Conservation (phyloP, 2,888 invertebrate genomes). For the Eilema sororculum region DNA sequence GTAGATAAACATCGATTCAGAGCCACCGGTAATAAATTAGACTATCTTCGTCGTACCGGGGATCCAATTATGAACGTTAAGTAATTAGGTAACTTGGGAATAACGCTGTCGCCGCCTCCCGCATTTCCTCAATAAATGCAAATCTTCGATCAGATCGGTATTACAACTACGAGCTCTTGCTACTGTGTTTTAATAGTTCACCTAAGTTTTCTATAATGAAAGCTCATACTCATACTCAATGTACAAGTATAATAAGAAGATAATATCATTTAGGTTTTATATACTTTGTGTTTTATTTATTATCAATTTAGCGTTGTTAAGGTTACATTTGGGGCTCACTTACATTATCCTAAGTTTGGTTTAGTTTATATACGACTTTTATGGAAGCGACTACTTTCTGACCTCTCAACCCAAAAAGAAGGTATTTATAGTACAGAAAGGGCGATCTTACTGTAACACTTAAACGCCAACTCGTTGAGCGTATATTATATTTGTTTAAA, state of each 20-base stretch:
- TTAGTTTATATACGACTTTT: background rate
- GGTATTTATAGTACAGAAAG: too few relatives aligned
- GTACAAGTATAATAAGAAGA: background rate
- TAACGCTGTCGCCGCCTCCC: slow-evolving; percentile 36
- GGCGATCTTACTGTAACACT: background rate
- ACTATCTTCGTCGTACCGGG: slow-evolving; percentile 51
- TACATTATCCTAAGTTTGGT: too few relatives aligned
- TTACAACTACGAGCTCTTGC: slow-evolving; percentile 25
- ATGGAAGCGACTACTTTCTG: background rate
- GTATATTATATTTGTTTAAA: too few relatives aligned
- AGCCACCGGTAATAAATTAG: slow-evolving; percentile 50
- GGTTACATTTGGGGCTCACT: too few relatives aligned
- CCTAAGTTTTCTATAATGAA: background rate
- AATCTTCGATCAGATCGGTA: slow-evolving; percentile 52
- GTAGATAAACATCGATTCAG: slow-evolving; percentile 42
- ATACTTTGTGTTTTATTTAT: background rate
- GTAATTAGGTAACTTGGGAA: slow-evolving; percentile 60
- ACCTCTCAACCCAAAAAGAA: too few relatives aligned
- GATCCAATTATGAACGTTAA: slow-evolving; percentile 61
- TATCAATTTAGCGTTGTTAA: too few relatives aligned
- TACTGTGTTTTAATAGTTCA: background rate
- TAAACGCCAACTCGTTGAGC: background rate
- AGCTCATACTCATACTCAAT: too few relatives aligned
- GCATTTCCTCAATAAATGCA: slow-evolving; percentile 50
- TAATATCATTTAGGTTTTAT: background rate